Evolutionary conservation across 2,888 invertebrate genomes (phyloP), one percentile per base, ranked within the genome.

Genomic region (Drosophila anomelani): DNA sequence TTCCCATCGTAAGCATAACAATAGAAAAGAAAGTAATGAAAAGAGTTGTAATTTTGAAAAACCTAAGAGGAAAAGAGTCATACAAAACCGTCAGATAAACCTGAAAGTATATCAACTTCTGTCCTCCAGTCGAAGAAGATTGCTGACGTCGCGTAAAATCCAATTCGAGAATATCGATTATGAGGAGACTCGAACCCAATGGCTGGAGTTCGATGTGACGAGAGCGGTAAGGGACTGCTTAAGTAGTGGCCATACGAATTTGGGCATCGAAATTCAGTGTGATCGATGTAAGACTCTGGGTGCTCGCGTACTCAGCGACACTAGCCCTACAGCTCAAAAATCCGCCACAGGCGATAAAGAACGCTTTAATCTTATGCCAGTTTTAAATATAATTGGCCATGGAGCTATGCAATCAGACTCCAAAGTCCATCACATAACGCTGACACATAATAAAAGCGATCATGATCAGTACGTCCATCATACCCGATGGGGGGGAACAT

Each of bases 161-260:
- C 84, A 81, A 88, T 93, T 86, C 76, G 92, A 84, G 81, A 75
- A 79, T 4, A 67, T 77, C 12, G 73, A 74, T 9, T 58, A 68
- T 2, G 86, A 88, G 20, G 89, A 87, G 54, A 88, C 90, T 0
- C 79, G 74, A 3, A 93, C 94, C 4, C 94, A 94, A 75, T 95
- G 95, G 95, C 91, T 94, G 46, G 94, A 95, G 63, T 93, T 95
- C 64, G 95, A 95, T 85, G 93, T 94, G 4, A 94, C 94, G 12
- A 92, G 92, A 77, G 94, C 94, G 0, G 93, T 94, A 2, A 82
- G 90, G 23, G 58, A 81, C 7, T 94, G 94, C 94, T 61, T 93
- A 64, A 91, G 91, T 12, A 93, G 92, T 32, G 91, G 91, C 20
- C 90, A 93, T 23, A 74, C 78, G 4, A 94, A 94, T 83, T 90